Conservation (phyloP, 2,888 invertebrate species). For the Monoplex corrugatus region DNA sequence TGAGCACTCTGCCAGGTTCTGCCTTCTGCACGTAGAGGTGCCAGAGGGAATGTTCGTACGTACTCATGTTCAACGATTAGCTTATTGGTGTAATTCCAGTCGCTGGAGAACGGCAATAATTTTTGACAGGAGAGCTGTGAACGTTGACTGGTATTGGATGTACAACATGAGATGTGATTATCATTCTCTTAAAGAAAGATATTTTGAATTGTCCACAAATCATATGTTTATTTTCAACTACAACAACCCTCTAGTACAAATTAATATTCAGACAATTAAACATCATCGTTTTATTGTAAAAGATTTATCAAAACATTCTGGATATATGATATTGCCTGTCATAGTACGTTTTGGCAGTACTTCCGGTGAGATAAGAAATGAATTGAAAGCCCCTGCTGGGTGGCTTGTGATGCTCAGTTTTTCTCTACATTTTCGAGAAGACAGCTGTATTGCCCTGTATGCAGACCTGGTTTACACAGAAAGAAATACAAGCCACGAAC, state of each 20-base stretch:
- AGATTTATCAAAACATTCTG: too few species aligned
- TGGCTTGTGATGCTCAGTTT: too few species aligned
- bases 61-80: neutral
- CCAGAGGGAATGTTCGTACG: neutral
- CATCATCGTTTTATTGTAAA: neutral
- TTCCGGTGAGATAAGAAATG: too few species aligned
- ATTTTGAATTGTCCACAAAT: neutral
- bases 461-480: too few species aligned
- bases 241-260: neutral
- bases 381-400: too few species aligned
- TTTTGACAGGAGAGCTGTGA: neutral
- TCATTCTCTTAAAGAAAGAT: neutral
- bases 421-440: too few species aligned
- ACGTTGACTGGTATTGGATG: too few species aligned
- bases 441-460: too few species aligned
- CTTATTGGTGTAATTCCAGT: neutral
- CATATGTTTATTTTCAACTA: neutral
- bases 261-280: neutral
- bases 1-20: neutral
- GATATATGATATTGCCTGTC: too few species aligned
- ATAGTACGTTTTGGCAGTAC: too few species aligned
- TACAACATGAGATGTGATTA: neutral
- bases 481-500: too few species aligned
- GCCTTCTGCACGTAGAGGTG: neutral
- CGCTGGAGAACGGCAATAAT: neutral